Conservation (phyloP, 1,140 invertebrate species). For the Neodiprion pinetum region DNA sequence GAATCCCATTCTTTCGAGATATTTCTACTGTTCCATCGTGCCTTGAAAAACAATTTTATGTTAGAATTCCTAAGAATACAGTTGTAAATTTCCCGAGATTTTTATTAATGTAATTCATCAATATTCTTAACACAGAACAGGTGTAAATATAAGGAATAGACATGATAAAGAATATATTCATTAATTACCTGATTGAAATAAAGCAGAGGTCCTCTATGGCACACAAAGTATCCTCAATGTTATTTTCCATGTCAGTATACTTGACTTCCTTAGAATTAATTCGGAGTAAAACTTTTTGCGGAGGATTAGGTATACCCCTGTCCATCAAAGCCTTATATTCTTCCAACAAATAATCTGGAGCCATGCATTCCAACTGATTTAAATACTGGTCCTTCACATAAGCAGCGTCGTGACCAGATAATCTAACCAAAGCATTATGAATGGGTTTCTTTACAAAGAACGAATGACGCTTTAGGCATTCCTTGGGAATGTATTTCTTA, state of each 20-base stretch:
- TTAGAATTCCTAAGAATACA: background rate
- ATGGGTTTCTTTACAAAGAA: constrained; percentile 80
- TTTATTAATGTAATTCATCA: background rate
- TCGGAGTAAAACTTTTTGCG: constrained; percentile 60
- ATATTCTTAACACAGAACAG: constrained; percentile 5
- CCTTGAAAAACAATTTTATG: constrained; percentile 32
- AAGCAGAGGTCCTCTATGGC: constrained; percentile 84
- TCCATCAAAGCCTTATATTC: constrained; percentile 74
- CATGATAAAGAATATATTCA: constrained; percentile 15
- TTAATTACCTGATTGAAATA: constrained; percentile 68
- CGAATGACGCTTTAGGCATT: constrained; percentile 74
- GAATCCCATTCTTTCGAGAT: constrained; percentile 78
- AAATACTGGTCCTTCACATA: constrained; percentile 81
- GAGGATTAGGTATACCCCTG: constrained; percentile 54
- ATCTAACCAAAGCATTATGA: constrained; percentile 68
- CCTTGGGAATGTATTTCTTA: constrained; percentile 81
- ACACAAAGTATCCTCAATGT: constrained; percentile 69
- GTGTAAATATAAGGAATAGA: constrained; percentile 3
- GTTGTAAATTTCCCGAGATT: background rate
- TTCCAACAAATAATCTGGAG: constrained; percentile 82
- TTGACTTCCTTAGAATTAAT: constrained; percentile 71
- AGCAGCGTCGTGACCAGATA: constrained; percentile 68
- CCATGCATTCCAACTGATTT: constrained; percentile 76
- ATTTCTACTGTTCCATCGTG: constrained; percentile 78
- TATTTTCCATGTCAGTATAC: constrained; percentile 69